Evolutionary conservation across 1,140 invertebrate genomes (phyloP).

Genomic region (Drosophila lowei): DNA sequence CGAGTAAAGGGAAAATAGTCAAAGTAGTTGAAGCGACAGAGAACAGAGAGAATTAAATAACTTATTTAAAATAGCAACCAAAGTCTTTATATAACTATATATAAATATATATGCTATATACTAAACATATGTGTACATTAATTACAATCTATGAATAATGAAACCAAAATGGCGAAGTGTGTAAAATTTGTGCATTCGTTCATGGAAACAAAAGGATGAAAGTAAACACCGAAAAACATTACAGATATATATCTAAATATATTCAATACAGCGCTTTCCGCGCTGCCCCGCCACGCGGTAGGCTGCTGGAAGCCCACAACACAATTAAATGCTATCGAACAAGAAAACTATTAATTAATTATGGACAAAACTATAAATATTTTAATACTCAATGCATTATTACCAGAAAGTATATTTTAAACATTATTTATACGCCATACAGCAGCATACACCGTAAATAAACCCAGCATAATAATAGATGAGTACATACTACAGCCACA

Average conservation of each 20-base stretch:
- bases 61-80: slow-evolving; percentile 68
- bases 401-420: slow-evolving; percentile 72
- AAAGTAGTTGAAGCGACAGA: slow-evolving; percentile 60
- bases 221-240: slow-evolving; percentile 81
- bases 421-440: slow-evolving; percentile 74
- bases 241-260: slow-evolving; percentile 70
- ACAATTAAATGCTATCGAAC: slow-evolving; percentile 72
- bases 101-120: slow-evolving; percentile 63
- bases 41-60: slow-evolving; percentile 36
- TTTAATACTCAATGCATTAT: slow-evolving; percentile 72
- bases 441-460: slow-evolving; percentile 57
- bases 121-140: slow-evolving; percentile 76
- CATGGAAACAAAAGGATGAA: slow-evolving; percentile 81
- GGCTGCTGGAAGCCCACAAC: slow-evolving; percentile 61
- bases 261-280: slow-evolving; percentile 63
- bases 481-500: slow-evolving; percentile 62
- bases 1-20: slow-evolving; percentile 49
- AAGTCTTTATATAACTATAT: slow-evolving; percentile 72
- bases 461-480: slow-evolving; percentile 63
- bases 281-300: slow-evolving; percentile 30
- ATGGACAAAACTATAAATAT: slow-evolving; percentile 74
- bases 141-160: slow-evolving; percentile 74
- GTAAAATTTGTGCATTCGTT: slow-evolving; percentile 80
- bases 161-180: slow-evolving; percentile 75
- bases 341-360: slow-evolving; percentile 70